A percentile compares a stretch with the other conserved stretches of the same genome.
Conservation (phyloP, 2,113 vertebrate species). For the Hemibagrus wyckioides region DNA sequence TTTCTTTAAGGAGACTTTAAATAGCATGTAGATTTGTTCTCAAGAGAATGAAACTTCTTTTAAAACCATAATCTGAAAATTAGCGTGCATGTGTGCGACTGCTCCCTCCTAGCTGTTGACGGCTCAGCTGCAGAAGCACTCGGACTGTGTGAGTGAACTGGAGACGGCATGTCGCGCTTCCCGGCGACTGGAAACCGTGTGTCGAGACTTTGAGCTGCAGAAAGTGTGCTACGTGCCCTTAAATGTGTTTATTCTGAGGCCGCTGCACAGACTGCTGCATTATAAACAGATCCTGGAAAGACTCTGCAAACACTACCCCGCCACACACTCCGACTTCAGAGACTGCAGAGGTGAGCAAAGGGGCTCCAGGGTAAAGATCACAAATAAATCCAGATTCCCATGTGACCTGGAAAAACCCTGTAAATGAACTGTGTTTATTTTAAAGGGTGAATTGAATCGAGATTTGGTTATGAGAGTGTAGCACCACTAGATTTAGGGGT, state of each 20-base stretch:
- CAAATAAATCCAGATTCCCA: neutral
- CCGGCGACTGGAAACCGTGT: conserved; percentile 81
- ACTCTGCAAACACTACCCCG: conserved; percentile 91
- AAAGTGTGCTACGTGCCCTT: conserved; percentile 97
- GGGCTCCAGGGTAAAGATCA: neutral
- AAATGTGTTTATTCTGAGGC: conserved; percentile 92
- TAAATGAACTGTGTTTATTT: neutral
- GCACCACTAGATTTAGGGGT: neutral
- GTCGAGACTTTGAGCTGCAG: conserved; percentile 94
- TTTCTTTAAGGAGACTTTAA: neutral
- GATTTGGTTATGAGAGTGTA: neutral
- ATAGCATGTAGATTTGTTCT: neutral
- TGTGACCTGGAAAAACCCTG: neutral
- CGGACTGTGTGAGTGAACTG: conserved; percentile 85
- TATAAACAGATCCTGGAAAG: conserved; percentile 97
- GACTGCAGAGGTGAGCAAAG: conserved; percentile 84
- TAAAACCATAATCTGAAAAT: neutral
- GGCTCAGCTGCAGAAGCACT: conserved; percentile 84
- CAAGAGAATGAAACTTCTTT: too few species aligned
- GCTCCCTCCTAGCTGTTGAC: conserved; percentile 78
- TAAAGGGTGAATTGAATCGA: neutral
- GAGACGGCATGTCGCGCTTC: conserved; percentile 82
- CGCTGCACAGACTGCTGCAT: conserved; percentile 93
- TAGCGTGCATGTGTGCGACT: neutral
- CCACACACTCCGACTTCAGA: conserved; percentile 87